Conservation (phyloP, 2,888 invertebrate genomes). For the Nysson spinosus region DNA sequence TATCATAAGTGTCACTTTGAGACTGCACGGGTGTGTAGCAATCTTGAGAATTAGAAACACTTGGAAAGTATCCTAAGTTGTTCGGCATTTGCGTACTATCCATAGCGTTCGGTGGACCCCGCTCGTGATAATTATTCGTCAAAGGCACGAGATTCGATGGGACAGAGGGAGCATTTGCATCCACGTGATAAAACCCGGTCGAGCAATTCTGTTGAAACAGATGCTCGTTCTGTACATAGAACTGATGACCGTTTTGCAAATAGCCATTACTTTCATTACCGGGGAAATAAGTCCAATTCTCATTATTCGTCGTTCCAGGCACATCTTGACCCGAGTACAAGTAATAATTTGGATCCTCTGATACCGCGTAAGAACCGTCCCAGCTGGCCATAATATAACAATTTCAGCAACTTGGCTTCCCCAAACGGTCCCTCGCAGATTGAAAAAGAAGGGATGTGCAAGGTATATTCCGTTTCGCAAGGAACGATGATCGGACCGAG, state of each 20-base stretch:
- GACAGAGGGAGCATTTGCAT: background rate
- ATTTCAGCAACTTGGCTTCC: no score
- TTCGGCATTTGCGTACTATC: background rate
- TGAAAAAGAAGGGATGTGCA: no score
- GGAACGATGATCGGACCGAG: no score
- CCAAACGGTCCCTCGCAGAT: no score
- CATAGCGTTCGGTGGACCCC: background rate
- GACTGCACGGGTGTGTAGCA: background rate
- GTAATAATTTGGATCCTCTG: conserved; percentile 68
- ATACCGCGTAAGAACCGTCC: conserved; percentile 71
- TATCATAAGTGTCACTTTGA: conserved; percentile 13
- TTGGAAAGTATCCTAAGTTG: conserved; percentile 3
- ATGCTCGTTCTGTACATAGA: conserved; percentile 32
- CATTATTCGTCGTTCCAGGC: conserved; percentile 6
- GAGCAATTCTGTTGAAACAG: conserved; percentile 31
- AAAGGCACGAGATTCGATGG: conserved; percentile 25
- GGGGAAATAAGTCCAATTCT: conserved; percentile 38
- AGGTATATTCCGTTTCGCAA: no score
- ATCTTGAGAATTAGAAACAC: background rate
- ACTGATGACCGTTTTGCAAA: conserved; percentile 11
- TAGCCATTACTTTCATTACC: conserved; percentile 20
- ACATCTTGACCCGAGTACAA: conserved; percentile 55
- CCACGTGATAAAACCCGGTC: conserved; percentile 20
- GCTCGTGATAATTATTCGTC: conserved; percentile 20
- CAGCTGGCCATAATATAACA: conserved; percentile 70